A percentile compares a stretch with the other conserved stretches of the same genome.
These are phyloP conservation scores for Catotricha subobsoleta DNA, from an alignment of 2,888 invertebrate genomes.

Conservation along the genomic window DNA sequence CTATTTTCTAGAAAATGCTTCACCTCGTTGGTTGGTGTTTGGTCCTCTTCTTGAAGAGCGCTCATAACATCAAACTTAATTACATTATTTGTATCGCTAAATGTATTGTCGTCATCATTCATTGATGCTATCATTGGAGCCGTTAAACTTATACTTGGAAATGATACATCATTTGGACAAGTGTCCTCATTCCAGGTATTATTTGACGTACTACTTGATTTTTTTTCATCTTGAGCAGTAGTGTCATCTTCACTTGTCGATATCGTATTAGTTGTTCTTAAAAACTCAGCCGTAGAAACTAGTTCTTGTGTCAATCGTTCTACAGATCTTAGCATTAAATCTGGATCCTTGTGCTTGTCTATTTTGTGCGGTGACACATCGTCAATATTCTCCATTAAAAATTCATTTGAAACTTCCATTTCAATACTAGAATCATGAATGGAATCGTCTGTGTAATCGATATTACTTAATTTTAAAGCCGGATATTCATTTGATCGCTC, in stretches of 20 bases:
- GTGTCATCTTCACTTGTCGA: slow-evolving; percentile 12
- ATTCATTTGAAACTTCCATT: slow-evolving; percentile 33
- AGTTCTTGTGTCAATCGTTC: slow-evolving; percentile 45
- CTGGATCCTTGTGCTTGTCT: slow-evolving; percentile 39
- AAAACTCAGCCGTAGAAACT: slow-evolving; percentile 43
- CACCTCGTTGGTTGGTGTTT: slow-evolving; percentile 22
- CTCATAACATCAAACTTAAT: slow-evolving; percentile 10
- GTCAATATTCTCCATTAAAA: slow-evolving; percentile 15
- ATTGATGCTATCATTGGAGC: slow-evolving; percentile 53
- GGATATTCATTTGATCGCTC: slow-evolving; percentile 32
- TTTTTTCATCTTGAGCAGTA: slow-evolving; percentile 13
- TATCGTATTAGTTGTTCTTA: slow-evolving; percentile 27
- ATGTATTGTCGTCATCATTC: slow-evolving; percentile 33
- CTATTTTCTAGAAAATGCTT: not conserved
- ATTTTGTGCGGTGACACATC: slow-evolving; percentile 15
- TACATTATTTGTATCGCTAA: slow-evolving; percentile 6
- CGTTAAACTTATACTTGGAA: slow-evolving; percentile 63
- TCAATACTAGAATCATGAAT: slow-evolving; percentile 28
- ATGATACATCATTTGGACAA: slow-evolving; percentile 59
- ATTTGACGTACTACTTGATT: slow-evolving; percentile 20
- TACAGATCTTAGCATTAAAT: slow-evolving; percentile 47
- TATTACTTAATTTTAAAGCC: slow-evolving; percentile 24
- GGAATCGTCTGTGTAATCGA: slow-evolving; percentile 23
- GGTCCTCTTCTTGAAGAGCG: slow-evolving; percentile 17
- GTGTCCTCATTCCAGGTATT: slow-evolving; percentile 73